Evolutionary conservation across 2,797 vertebrate genomes (phyloP).

Genomic region (Limosa lapponica): DNA sequence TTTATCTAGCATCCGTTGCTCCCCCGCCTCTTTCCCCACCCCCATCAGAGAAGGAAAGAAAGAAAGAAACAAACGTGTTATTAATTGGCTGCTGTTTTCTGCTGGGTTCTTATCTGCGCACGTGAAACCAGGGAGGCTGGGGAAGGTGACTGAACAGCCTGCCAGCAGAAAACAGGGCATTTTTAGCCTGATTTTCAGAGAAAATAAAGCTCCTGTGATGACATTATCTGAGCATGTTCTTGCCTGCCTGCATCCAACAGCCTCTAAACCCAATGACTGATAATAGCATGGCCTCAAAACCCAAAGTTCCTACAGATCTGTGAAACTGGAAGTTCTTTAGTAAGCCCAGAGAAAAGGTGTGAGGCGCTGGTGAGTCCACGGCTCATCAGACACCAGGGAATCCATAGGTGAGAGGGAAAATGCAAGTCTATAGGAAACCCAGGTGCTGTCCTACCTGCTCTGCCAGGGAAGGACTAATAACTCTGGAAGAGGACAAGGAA

Average conservation of each 20-base stretch:
- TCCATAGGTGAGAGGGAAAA: background rate
- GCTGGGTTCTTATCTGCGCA: background rate
- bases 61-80: background rate
- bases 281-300: background rate
- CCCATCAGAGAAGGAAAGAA: background rate
- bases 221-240: background rate
- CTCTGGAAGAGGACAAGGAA: background rate
- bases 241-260: background rate
- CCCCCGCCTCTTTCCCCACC: conserved; percentile 25
- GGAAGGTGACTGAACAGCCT: background rate
- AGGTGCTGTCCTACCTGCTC: background rate
- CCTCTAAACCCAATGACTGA: background rate
- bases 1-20: conserved; percentile 28
- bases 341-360: background rate
- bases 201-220: conserved; percentile 5
- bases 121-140: background rate
- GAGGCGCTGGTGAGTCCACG: background rate
- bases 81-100: conserved; percentile 45
- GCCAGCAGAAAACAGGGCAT: background rate
- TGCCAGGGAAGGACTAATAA: background rate
- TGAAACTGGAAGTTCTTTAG: background rate
- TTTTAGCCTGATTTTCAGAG: background rate
- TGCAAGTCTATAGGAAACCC: background rate
- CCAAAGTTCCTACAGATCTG: background rate
- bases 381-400: background rate